phyloP scores from a whole-genome alignment of 2,113 vertebrate genomes.

The Bubalus kerabau region DNA sequence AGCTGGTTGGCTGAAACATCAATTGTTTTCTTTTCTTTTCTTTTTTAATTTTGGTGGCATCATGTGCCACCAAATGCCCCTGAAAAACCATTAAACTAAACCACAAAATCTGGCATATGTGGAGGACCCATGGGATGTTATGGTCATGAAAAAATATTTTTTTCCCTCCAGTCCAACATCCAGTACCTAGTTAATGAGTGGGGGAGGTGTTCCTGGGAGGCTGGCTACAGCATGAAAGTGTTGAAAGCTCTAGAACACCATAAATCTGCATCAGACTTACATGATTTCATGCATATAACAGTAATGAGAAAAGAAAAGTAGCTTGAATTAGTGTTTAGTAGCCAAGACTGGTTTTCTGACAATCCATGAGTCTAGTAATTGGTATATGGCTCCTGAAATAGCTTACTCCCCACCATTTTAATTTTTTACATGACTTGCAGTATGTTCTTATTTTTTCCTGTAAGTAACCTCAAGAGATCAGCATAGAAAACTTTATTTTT shows the following conservation, averaged over 20 bases:
- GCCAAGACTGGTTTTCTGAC: background rate
- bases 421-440: background rate
- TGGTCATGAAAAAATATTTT: background rate
- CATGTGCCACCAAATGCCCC: background rate
- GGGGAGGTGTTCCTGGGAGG: background rate
- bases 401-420: background rate
- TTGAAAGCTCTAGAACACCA: constrained; percentile 13
- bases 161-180: background rate
- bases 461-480: background rate
- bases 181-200: background rate
- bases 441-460: background rate
- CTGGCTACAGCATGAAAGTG: background rate
- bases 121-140: background rate
- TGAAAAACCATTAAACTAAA: background rate
- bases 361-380: background rate
- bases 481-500: background rate
- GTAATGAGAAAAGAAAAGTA: background rate
- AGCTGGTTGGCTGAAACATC: background rate
- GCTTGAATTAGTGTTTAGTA: background rate
- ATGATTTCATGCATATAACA: background rate
- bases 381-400: background rate
- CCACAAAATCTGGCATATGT: background rate
- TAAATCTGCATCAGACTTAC: constrained; percentile 7
- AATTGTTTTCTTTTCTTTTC: background rate
- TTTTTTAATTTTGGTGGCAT: background rate